phyloP scores from a whole-genome alignment of 2,113 vertebrate species.

The Prinia subflava region DNA sequence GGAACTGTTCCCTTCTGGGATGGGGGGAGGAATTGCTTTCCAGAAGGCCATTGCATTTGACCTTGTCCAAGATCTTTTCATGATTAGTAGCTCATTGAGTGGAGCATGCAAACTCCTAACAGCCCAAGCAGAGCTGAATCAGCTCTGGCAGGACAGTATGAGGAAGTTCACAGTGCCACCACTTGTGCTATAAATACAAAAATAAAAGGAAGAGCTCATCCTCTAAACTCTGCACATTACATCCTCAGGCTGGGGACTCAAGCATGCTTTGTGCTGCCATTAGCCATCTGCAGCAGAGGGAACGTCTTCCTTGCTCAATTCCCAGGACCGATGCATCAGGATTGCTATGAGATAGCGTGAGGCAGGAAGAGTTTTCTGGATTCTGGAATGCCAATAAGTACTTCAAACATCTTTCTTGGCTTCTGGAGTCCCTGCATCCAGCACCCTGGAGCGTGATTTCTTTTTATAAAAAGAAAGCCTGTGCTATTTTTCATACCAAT shows the following conservation, averaged over 20 bases:
- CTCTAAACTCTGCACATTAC: background rate
- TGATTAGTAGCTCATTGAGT: background rate
- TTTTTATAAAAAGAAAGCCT: conserved; percentile 58
- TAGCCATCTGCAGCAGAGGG: background rate
- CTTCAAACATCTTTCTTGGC: conserved; percentile 48
- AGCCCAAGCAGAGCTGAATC: background rate
- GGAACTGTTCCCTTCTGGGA: background rate
- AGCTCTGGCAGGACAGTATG: background rate
- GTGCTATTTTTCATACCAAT: conserved; percentile 63
- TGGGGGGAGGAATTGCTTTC: background rate
- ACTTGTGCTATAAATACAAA: background rate
- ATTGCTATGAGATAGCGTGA: background rate
- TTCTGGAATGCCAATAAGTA: conserved; percentile 32
- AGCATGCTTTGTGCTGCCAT: background rate
- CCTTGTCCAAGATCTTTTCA: background rate
- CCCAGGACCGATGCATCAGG: conserved; percentile 3
- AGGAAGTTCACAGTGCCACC: background rate
- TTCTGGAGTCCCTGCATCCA: conserved; percentile 59
- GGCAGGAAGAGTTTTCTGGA: conserved; percentile 10
- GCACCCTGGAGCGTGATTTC: conserved; percentile 36
- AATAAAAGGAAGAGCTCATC: background rate
- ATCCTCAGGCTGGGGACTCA: background rate
- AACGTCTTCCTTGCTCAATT: background rate
- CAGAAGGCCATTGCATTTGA: background rate
- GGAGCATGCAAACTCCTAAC: background rate